A percentile compares a stretch with the other conserved stretches of the same genome.
Evolutionary conservation across 2,888 invertebrate genomes (phyloP).

Genomic region (Stenotaenia linearis): DNA sequence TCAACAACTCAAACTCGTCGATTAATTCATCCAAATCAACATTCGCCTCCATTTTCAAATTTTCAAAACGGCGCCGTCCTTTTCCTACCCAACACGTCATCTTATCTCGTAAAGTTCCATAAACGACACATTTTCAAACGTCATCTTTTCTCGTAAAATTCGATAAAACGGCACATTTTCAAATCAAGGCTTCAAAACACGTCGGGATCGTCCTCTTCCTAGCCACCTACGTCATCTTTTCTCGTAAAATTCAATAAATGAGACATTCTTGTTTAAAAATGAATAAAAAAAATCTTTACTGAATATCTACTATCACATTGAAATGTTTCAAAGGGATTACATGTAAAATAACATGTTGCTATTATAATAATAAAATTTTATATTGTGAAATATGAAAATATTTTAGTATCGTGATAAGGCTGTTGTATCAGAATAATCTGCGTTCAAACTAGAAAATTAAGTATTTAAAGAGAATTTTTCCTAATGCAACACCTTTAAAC

Average conservation of each 20-base stretch:
- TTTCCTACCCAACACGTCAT: background rate
- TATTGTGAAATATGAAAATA: background rate
- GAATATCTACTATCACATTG: background rate
- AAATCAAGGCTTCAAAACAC: no score
- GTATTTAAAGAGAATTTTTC: background rate
- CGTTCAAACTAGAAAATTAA: background rate
- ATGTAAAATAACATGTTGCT: background rate
- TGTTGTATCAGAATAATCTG: background rate
- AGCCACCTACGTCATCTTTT: background rate
- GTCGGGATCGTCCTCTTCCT: no score
- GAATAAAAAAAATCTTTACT: constrained; percentile 20
- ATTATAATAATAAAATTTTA: background rate
- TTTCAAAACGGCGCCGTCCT: background rate
- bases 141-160: background rate
- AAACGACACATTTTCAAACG: no score
- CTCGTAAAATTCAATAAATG: background rate
- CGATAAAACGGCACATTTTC: no score
- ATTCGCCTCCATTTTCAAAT: background rate
- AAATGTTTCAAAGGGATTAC: background rate
- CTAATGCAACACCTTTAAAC: background rate
- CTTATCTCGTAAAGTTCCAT: background rate
- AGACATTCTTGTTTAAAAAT: background rate
- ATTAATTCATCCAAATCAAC: background rate
- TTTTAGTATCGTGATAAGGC: constrained; percentile 19
- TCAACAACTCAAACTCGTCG: background rate